Conservation (phyloP, 2,113 vertebrate genomes). For the Eurystomus gularis region DNA sequence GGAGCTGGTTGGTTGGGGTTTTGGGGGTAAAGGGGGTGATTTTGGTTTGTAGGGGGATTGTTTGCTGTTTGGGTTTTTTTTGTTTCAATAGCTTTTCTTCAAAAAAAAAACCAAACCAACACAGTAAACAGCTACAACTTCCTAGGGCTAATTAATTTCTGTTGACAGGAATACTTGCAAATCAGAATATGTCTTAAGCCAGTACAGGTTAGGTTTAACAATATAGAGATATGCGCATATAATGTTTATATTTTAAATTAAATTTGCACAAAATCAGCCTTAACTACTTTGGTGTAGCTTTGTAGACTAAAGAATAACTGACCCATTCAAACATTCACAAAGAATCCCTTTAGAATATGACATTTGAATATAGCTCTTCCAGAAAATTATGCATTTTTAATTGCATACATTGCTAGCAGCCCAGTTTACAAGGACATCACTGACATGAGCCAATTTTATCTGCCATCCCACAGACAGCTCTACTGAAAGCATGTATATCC, state of each 20-base stretch:
- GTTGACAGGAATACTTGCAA: background rate
- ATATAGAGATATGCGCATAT: accelerated
- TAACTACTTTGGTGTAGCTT: background rate
- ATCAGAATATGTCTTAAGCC: background rate
- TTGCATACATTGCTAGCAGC: background rate
- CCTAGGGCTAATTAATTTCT: background rate
- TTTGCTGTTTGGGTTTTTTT: background rate
- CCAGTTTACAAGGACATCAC: background rate
- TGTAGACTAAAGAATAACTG: background rate
- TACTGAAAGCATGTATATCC: background rate
- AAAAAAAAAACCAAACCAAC: background rate
- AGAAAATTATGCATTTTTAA: background rate
- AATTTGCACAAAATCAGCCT: background rate
- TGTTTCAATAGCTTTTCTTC: background rate
- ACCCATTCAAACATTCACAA: background rate
- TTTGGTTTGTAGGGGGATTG: background rate
- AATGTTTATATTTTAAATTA: background rate
- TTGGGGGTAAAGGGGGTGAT: accelerated
- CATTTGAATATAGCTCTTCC: background rate
- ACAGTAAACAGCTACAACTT: background rate
- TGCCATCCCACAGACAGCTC: background rate
- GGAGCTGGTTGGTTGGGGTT: background rate
- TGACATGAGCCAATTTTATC: accelerated
- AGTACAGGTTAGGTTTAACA: background rate
- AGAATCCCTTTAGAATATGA: background rate